Evolutionary conservation across 23 tunicate genomes (phyloP).

Genomic region (Corella eumyota): DNA sequence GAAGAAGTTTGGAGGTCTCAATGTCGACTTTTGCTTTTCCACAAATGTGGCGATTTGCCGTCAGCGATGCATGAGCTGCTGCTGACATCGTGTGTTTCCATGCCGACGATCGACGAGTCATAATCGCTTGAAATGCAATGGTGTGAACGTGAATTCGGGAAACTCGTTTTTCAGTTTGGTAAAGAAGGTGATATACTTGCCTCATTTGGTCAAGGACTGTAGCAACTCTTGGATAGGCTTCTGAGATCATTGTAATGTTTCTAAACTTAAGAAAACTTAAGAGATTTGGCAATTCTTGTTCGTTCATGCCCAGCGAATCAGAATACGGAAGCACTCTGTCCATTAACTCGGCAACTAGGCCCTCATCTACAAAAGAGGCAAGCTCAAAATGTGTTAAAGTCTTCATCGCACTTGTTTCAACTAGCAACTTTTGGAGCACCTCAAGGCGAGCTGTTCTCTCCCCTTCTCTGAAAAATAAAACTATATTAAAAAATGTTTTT

Average conservation of each 20-base stretch:
- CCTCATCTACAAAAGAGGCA: constrained; percentile 90
- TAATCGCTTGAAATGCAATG: constrained; percentile 91
- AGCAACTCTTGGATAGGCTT: constrained; percentile 70
- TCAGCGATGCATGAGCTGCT: constrained; percentile 85
- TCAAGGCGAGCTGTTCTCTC: constrained; percentile 28
- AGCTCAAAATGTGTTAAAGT: constrained; percentile 77
- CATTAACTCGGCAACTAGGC: constrained; percentile 36
- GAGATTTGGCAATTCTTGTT: constrained; percentile 87
- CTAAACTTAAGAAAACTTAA: constrained; percentile 53
- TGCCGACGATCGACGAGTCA: constrained; percentile 37
- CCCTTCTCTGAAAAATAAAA: constrained; percentile 32
- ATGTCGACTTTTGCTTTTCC: constrained; percentile 60
- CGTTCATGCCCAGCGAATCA: constrained; percentile 95
- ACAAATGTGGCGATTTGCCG: constrained; percentile 90
- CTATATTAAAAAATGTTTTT: background rate
- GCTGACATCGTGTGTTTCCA: constrained; percentile 96
- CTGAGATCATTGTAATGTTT: constrained; percentile 59
- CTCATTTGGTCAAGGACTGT: constrained; percentile 87
- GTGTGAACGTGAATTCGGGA: constrained; percentile 94
- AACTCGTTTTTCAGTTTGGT: constrained; percentile 13
- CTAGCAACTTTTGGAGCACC: constrained; percentile 27
- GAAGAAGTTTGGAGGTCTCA: constrained; percentile 36
- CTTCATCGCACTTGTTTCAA: constrained; percentile 24
- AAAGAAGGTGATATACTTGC: constrained; percentile 26
- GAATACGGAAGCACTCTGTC: constrained; percentile 54